A percentile compares a stretch with the other conserved stretches of the same genome.
Evolutionary conservation across 2,797 vertebrate genomes (phyloP).

Genomic region (Silurus aristotelis): DNA sequence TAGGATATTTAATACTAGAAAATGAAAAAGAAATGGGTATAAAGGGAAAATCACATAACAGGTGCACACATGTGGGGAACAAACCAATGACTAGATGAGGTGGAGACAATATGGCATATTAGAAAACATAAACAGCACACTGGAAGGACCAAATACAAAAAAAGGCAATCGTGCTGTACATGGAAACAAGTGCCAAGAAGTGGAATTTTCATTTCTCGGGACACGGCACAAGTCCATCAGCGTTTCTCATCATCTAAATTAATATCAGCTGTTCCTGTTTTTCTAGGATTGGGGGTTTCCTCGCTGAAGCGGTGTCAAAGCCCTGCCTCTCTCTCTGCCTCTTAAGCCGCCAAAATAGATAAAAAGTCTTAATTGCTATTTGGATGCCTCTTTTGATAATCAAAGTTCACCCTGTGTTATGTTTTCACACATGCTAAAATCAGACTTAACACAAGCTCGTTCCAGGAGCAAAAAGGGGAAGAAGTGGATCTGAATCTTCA

Average conservation of each 20-base stretch:
- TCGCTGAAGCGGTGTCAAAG: slow-evolving; percentile 53
- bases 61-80: background rate
- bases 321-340: slow-evolving; percentile 17
- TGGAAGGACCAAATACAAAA: background rate
- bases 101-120: background rate
- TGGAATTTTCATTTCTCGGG: background rate
- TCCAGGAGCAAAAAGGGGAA: background rate
- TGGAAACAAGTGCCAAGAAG: background rate
- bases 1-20: background rate
- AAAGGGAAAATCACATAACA: background rate
- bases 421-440: slow-evolving; percentile 30
- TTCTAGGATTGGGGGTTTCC: slow-evolving; percentile 43
- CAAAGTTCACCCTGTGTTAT: slow-evolving; percentile 10
- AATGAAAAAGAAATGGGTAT: background rate
- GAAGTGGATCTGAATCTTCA: background rate
- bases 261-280: slow-evolving; percentile 26
- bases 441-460: slow-evolving; percentile 29
- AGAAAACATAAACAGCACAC: background rate
- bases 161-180: background rate
- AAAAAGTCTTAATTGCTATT: slow-evolving; percentile 53
- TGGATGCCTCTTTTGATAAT: slow-evolving; percentile 48
- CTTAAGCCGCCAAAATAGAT: slow-evolving; percentile 39
- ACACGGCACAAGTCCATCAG: background rate
- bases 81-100: background rate
- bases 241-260: slow-evolving; percentile 15